phyloP scores from a whole-genome alignment of 2,113 vertebrate species.

The Pelvicachromis taeniatus region DNA sequence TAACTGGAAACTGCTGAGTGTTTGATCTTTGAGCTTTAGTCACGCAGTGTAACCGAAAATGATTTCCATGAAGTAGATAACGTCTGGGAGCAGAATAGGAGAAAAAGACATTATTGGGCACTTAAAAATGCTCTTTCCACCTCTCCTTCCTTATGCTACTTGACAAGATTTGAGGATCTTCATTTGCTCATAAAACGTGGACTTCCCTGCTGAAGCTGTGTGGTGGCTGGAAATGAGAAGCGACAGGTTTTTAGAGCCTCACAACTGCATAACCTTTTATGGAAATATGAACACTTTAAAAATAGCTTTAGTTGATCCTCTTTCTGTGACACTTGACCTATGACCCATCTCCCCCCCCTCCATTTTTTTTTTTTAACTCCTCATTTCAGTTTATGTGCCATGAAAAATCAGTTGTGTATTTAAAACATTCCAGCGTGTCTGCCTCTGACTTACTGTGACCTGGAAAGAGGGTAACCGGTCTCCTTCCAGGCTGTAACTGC shows the following conservation, averaged over 20 bases:
- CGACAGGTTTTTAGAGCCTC: conserved; percentile 23
- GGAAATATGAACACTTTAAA: conserved; percentile 59
- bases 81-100: not conserved
- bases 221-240: not conserved
- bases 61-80: not conserved
- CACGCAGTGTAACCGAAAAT: not conserved
- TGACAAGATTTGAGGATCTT: not conserved
- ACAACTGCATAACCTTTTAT: not conserved
- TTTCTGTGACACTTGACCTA: conserved; percentile 56
- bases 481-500: not conserved
- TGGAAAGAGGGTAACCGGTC: not conserved
- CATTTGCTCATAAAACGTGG: not conserved
- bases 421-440: conserved; percentile 47
- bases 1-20: not conserved
- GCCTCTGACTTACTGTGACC: conserved; percentile 4
- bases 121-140: not conserved
- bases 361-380: not conserved
- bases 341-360: conserved; percentile 11
- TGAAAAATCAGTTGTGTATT: conserved; percentile 54
- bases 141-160: not conserved
- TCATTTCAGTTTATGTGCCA: conserved; percentile 44
- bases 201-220: not conserved
- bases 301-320: conserved; percentile 20
- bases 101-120: not conserved
- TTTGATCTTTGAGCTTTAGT: not conserved